Base-by-base conservation (phyloP, 1,140 invertebrate genomes). In the Ostrea edulis region DNA sequence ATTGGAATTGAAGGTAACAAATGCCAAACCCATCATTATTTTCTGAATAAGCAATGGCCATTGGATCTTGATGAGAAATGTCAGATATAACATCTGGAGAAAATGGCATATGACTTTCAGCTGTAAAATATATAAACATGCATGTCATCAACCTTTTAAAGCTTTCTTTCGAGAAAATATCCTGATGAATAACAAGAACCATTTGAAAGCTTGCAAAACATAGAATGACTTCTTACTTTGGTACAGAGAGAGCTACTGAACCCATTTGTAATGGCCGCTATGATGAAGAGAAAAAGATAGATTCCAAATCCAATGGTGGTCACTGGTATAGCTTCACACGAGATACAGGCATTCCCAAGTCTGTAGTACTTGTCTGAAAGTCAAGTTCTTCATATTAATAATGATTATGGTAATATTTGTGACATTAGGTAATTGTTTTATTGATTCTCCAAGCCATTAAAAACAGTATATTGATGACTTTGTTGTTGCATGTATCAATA, bases 1-100 rank as follows among this genome's bases (percentile, higher is more conserved):
- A 54, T 81, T 71, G 51, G 85, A 71, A 86, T 86, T 86, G 85
- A 77, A 86, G 51, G 54, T 54, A 52, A 71, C 65, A 29, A 86
- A 86, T 71, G 85, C 54, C 29, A 81, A 29, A 20, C 65, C 20
- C 44, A 71, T 55, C 44, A 86, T 35, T 8, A 25, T 20, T 54
- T 55, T 54, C 22, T 54, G 65, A 71, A 86, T 86, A 52, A 86
- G 85, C 22, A 71, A 12, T 44, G 85, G 85, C 85, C 85, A 86
- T n/a, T 71, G 68, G 65, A 86, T 82, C 85, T 86, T 86, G 52
- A 86, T 25, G 65, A 81, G 68, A 25, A 81, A 86, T 54, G 85
- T 86, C 85, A 86, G 68, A 22, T 77, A 77, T 44, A 86, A 44
- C 65, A 86, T 35, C 53, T 86, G 85, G 22, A 71, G 65, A 71